A percentile compares a stretch with the other conserved stretches of the same genome.
phyloP scores from a whole-genome alignment of 2,888 invertebrate species.

The Zygogramma bicolorata region DNA sequence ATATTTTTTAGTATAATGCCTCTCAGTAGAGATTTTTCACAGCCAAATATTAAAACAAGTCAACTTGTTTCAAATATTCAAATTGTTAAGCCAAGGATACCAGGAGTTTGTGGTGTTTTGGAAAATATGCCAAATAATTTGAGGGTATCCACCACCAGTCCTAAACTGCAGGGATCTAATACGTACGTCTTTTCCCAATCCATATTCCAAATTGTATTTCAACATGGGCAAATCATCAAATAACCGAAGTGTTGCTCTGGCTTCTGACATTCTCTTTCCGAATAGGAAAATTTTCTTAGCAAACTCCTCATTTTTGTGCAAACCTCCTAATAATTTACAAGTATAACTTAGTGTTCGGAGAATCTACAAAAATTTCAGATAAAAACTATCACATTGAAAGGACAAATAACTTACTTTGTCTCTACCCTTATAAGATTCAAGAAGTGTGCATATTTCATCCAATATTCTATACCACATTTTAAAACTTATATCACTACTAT shows the following conservation, averaged over 20 bases:
- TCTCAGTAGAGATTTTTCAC: too few relatives aligned
- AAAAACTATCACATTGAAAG: not conserved
- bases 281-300: constrained; percentile 72
- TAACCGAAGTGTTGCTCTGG: constrained; percentile 82
- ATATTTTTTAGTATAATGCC: too few relatives aligned
- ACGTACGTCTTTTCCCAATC: constrained; percentile 73
- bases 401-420: constrained; percentile 75
- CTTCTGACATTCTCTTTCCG: constrained; percentile 80
- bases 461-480: constrained; percentile 44
- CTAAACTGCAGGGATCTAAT: too few relatives aligned
- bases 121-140: too few relatives aligned
- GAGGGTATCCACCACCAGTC: too few relatives aligned
- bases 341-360: constrained; percentile 84
- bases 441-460: constrained; percentile 74
- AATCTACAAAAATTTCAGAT: constrained; percentile 68
- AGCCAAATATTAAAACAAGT: too few relatives aligned
- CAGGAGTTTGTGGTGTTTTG: too few relatives aligned
- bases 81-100: too few relatives aligned
- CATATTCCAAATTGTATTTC: constrained; percentile 79
- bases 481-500: not conserved
- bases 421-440: constrained; percentile 86
- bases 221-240: constrained; percentile 90
- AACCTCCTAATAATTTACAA: constrained; percentile 78
- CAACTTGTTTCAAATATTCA: too few relatives aligned
- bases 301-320: constrained; percentile 72